Percentiles rank a stretch among this genome's conserved stretches.
These are phyloP conservation scores for Drosophila robusta DNA, from an alignment of 2,888 invertebrate genomes.

Conservation along the genomic window DNA sequence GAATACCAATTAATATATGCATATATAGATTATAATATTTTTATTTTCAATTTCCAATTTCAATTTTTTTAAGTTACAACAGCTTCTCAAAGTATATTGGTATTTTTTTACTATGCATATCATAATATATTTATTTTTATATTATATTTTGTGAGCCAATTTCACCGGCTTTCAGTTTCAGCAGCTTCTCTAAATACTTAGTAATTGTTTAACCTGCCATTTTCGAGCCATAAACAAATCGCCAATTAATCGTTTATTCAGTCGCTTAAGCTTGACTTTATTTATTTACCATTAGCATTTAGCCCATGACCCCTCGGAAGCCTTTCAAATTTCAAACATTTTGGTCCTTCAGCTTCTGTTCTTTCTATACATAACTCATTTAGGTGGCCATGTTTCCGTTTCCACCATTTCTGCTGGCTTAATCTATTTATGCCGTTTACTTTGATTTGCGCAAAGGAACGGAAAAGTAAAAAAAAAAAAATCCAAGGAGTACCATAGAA, in stretches of 20 bases:
- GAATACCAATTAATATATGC: too few species aligned
- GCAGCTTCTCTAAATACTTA: too few species aligned
- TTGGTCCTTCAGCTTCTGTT: constrained; percentile 7
- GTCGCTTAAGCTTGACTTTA: constrained; percentile 16
- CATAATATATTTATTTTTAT: too few species aligned
- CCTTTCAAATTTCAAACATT: constrained; percentile 41
- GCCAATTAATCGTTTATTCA: constrained; percentile 33
- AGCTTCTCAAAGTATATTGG: too few species aligned
- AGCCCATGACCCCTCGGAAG: constrained; percentile 3
- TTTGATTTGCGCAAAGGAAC: constrained; percentile 56
- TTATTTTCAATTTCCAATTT: too few species aligned
- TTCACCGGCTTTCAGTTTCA: background rate
- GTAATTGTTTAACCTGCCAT: background rate
- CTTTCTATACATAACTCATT: constrained; percentile 58
- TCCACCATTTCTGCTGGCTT: constrained; percentile 34
- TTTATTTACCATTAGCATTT: constrained; percentile 47
- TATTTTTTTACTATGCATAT: too few species aligned
- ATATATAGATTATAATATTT: too few species aligned
- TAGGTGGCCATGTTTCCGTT: constrained; percentile 63
- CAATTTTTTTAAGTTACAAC: too few species aligned
- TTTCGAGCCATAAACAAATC: constrained; percentile 26
- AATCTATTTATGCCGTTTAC: constrained; percentile 74
- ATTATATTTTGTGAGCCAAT: too few species aligned
- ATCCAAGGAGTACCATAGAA: constrained; percentile 43
- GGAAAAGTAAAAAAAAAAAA: background rate